phyloP scores from a whole-genome alignment of 1,140 invertebrate species.

The Drosophila jambulina region DNA sequence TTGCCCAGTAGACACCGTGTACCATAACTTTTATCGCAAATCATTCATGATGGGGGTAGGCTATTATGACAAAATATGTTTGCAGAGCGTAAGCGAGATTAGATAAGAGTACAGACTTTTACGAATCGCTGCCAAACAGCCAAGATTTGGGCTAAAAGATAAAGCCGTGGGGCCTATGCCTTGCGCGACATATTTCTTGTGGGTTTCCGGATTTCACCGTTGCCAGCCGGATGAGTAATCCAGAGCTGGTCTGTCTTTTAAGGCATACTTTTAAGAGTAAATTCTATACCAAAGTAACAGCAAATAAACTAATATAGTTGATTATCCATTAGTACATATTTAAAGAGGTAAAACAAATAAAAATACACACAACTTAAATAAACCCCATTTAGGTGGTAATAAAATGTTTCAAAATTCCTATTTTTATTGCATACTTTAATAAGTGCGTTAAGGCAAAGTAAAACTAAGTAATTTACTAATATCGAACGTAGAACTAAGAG shows the following conservation, averaged over 20 bases:
- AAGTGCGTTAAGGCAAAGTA: not conserved
- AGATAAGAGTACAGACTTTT: slow-evolving; percentile 3
- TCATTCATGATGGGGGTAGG: not conserved
- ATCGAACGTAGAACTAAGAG: slow-evolving; percentile 12
- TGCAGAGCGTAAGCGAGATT: slow-evolving; percentile 4
- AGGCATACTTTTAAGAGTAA: slow-evolving; percentile 22
- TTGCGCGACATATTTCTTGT: not conserved
- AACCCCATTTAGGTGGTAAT: too few species aligned
- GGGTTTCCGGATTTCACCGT: slow-evolving; percentile 20
- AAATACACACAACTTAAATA: not conserved
- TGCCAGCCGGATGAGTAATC: slow-evolving; percentile 34
- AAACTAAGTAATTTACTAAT: slow-evolving; percentile 30
- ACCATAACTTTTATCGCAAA: slow-evolving; percentile 16
- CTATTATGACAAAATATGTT: slow-evolving; percentile 2
- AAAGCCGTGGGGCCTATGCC: not conserved
- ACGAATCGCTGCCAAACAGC: not conserved
- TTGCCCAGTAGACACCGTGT: not conserved
- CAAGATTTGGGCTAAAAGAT: slow-evolving; percentile 8
- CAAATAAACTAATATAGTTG: not conserved
- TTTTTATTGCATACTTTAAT: slow-evolving; percentile 8
- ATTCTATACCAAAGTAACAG: not conserved
- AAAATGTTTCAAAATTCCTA: not conserved
- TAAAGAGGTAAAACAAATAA: not conserved
- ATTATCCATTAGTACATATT: not conserved
- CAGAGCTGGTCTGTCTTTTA: not conserved